phyloP scores from a whole-genome alignment of 2,113 vertebrate species.

The Tachycineta bicolor region DNA sequence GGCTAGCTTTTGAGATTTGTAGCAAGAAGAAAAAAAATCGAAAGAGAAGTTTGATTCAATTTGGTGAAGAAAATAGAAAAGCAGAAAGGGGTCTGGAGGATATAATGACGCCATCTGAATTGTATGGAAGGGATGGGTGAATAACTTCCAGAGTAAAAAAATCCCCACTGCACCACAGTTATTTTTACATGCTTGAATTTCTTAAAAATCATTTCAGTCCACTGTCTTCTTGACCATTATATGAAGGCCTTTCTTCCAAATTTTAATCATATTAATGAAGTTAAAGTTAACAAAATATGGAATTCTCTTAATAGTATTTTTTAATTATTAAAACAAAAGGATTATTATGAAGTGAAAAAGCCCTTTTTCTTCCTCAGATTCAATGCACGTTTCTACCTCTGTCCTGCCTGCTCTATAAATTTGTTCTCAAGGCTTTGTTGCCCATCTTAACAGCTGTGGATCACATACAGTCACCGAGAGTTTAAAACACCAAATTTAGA shows the following conservation, averaged over 20 bases:
- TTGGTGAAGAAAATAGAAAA: background rate
- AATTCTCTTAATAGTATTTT: background rate
- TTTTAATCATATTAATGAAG: background rate
- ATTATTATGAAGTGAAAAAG: background rate
- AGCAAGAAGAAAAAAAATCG: background rate
- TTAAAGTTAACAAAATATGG: background rate
- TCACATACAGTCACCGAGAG: background rate
- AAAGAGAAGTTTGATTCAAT: background rate
- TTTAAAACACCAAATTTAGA: background rate
- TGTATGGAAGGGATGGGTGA: background rate
- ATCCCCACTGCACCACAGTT: rapidly evolving
- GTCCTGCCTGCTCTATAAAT: background rate
- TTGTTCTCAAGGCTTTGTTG: background rate
- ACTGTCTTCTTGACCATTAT: background rate
- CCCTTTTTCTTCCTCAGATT: background rate
- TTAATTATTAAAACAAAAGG: background rate
- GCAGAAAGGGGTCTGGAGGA: background rate
- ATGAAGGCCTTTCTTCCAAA: rapidly evolving
- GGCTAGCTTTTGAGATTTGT: background rate
- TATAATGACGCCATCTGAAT: background rate
- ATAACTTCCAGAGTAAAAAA: background rate
- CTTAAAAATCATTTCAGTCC: background rate
- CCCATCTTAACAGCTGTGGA: background rate
- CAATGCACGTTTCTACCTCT: background rate
- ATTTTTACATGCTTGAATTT: background rate